Base-by-base conservation (phyloP, 2,888 invertebrate genomes). In the Allygus modestus region DNA sequence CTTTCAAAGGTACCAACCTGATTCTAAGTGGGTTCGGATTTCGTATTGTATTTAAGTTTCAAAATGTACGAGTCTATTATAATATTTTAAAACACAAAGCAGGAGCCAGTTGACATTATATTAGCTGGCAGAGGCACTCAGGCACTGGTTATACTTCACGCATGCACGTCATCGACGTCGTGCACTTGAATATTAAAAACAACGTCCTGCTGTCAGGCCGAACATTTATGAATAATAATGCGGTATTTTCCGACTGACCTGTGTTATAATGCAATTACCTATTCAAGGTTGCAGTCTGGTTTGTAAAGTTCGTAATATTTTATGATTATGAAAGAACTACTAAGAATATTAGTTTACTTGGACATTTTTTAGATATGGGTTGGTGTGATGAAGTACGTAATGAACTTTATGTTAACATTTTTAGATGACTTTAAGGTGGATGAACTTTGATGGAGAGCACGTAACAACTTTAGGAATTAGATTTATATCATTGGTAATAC, bases 121-220 rank as follows among this genome's bases (percentile, higher is more conserved):
- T 54, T 20, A 5, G 20, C 54, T 23, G 11, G 23, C 0, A 4
- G 23, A 23, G 1, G 12, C 2, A 46, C 46, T n/a, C 12, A 51
- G n/a, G n/a, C 15, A 51, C 9, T 15, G 51, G 12, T 46, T 46
- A 46, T 46, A 46, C 4, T 20, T 20, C 54, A 23, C 23, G 54
- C 54, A 54, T 23, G 54, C 54, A 5, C 20, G 20, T 46, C 9
- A 15, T 46, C 2, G 46, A 20, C 11, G 20, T 54, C 23, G 54
- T 23, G 54, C 20, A 54, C 2, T 12, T n/a, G 54, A 54, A 54
- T 54, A 46, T 46, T 46, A 54, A 54, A 51, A 54, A 54, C 54
- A 7, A 23, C 2, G 11, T 15, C 12, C 46, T 46, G 17, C 54
- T 11, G 46, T 46, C 12, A 17, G n/a, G 46, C n/a, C 1, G 46